Evolutionary conservation across 2,113 vertebrate species (phyloP), one percentile per base, ranked within the genome.

Genomic region (Salvelinus alpinus): DNA sequence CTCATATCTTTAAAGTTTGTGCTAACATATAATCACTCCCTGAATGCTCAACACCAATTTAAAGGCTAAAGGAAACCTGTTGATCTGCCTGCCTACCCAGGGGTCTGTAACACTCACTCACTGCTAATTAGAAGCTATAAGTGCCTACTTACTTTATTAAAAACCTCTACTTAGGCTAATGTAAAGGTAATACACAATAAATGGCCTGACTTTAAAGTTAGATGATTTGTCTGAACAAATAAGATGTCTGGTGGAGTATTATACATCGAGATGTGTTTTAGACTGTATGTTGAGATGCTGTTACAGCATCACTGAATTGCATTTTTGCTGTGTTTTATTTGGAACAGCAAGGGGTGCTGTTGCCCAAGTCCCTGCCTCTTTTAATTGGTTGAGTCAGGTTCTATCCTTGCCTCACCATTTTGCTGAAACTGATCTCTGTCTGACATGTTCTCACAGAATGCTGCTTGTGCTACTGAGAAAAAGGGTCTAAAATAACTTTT

Each of bases 1-100:
- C 77, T 86, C 81, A 86, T 81, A 81, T 83, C 84, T 83, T 80
- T 83, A 80, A 79, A 75, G 79, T 83, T 73, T 81, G 78, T 74
- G 70, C 71, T 80, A 81, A 78, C 24, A 69, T 75, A 73, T 81
- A 86, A 81, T 81, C 75, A 75, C 74, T 74, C 78, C 60, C 75
- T 3, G 3, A 82, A 79, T 54, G 74, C 69, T 31, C 38, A 62
- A 7, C 65, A 24, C 72, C 27, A 34, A 27, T 82, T 80, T 80
- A 80, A 75, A 72, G 80, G 80, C 72, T 78, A 70, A 8, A 59
- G 71, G 71, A 79, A 78, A 34, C 71, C 75, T 70, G 66, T 70
- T 64, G 73, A 78, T 78, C 73, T 76, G 80, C 77, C 76, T 67
- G 64, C 54, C 60, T 75, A 72, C 75, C 71, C 59, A 48, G 73